phyloP scores from a whole-genome alignment of 2,113 vertebrate genomes.

The Coracopsis vasa region DNA sequence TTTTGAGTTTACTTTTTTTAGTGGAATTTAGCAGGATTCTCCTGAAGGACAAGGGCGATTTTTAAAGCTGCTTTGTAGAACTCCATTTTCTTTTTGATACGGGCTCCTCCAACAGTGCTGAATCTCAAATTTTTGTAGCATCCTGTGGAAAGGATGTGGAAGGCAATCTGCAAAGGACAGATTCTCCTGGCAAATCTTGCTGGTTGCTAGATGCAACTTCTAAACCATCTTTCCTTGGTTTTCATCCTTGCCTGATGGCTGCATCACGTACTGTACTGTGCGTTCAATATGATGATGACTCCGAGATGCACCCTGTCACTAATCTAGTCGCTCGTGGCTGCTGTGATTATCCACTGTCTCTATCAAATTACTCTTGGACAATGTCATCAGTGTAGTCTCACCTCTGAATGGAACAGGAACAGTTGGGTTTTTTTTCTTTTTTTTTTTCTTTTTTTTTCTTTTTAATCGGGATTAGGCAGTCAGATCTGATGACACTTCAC shows the following conservation, averaged over 20 bases:
- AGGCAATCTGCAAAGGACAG: neutral
- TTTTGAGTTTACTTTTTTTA: neutral
- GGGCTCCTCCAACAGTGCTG: neutral
- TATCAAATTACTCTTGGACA: constrained; percentile 37
- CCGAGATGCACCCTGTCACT: neutral
- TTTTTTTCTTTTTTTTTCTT: neutral
- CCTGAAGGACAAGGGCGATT: neutral
- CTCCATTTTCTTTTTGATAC: neutral
- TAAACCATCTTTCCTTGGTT: neutral
- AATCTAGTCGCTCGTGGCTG: constrained; percentile 18
- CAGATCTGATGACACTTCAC: constrained; percentile 51
- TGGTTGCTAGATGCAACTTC: neutral
- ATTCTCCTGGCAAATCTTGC: neutral
- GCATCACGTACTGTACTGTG: accelerated
- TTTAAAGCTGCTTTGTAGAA: neutral
- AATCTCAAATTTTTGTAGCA: neutral
- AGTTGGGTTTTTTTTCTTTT: neutral
- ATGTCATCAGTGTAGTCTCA: constrained; percentile 11
- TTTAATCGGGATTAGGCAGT: constrained; percentile 42
- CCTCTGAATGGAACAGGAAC: neutral
- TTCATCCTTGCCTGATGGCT: neutral
- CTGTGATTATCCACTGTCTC: constrained; percentile 57
- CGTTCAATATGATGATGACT: neutral
- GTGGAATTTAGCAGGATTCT: neutral
- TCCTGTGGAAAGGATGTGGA: neutral